phyloP scores from a whole-genome alignment of 2,113 vertebrate genomes.

The Percopsis transmontana region DNA sequence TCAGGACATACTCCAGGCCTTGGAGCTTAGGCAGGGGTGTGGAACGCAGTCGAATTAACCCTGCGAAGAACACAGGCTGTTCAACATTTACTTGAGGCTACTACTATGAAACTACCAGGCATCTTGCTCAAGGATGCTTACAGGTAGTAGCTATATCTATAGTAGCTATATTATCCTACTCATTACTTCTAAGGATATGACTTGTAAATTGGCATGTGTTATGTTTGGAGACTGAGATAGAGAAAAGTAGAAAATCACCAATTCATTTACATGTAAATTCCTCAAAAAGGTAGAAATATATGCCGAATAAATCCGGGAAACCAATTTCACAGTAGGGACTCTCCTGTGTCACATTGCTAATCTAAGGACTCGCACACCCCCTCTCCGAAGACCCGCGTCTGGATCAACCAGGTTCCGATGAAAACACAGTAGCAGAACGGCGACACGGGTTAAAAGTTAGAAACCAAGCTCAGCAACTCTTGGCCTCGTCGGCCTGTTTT shows the following conservation, averaged over 20 bases:
- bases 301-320: slow-evolving; percentile 59
- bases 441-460: slow-evolving; percentile 55
- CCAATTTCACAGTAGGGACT: slow-evolving; percentile 61
- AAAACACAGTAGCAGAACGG: slow-evolving; percentile 48
- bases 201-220: slow-evolving; percentile 11
- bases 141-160: too few relatives aligned
- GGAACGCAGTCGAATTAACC: slow-evolving; percentile 85
- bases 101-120: slow-evolving; percentile 11
- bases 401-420: slow-evolving; percentile 31
- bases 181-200: too few relatives aligned
- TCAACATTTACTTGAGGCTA: slow-evolving; percentile 22
- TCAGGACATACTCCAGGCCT: slow-evolving; percentile 85
- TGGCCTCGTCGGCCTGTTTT: slow-evolving; percentile 52
- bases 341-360: slow-evolving; percentile 55
- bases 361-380: slow-evolving; percentile 50
- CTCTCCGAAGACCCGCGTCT: slow-evolving; percentile 31
- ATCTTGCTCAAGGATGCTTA: too few relatives aligned
- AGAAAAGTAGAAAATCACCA: slow-evolving; percentile 11
- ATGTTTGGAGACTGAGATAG: slow-evolving; percentile 25
- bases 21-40: slow-evolving; percentile 82
- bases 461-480: slow-evolving; percentile 52
- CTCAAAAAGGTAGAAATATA: slow-evolving; percentile 47
- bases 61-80: slow-evolving; percentile 66
- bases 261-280: slow-evolving; percentile 8
- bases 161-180: too few relatives aligned